Evolutionary conservation across 2,888 invertebrate genomes (phyloP), one percentile per base, ranked within the genome.

Genomic region (Teinopalpus imperialis): DNA sequence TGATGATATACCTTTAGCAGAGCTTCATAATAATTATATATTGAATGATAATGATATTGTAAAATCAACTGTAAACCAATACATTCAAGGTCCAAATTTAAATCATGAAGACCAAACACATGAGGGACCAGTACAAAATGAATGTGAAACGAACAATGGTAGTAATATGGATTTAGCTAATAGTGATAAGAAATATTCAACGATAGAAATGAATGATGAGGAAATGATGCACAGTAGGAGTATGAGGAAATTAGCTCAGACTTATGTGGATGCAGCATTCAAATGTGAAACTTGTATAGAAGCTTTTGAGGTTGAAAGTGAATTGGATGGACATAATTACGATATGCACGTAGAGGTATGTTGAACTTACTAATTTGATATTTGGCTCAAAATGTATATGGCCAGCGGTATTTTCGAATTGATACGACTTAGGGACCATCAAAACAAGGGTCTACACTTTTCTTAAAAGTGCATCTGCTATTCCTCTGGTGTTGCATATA

Each of bases 271-370:
- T 23, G 57, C 61, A 0, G n/a, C 24, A 1, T 63, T 53, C 49
- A 75, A 73, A 59, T 81, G 81, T 66, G 61, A 69, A 1, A 59
- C 54, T 14, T 81, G 81, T 64, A 34, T 71, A 3, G 46, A 60
- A 46, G 51, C 9, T 0, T 78, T 69, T 61, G 52, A 54, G 7
- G 57, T 32, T 46, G 41, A 62, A 35, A 52, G 36, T 26, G 58
- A 59, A 8, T 59, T 73, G 32, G 52, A 61, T 1, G 41, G 20
- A 2, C 81, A 81, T 56, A 57, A 66, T 39, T 21, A 41, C 9
- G 51, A 39, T 4, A 45, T 63, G 2, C 79, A 81, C 62, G 36
- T 32, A 0, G 45, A 69, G 66, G 81, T 79, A 47, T 16, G 16
- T 16, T n/a, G n/a, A 57, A 54, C 39, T 20, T 20, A 2, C 7